Percentiles rank a stretch among this genome's conserved stretches.
phyloP scores from a whole-genome alignment of 2,888 invertebrate genomes.

The Andricus quercusramuli region DNA sequence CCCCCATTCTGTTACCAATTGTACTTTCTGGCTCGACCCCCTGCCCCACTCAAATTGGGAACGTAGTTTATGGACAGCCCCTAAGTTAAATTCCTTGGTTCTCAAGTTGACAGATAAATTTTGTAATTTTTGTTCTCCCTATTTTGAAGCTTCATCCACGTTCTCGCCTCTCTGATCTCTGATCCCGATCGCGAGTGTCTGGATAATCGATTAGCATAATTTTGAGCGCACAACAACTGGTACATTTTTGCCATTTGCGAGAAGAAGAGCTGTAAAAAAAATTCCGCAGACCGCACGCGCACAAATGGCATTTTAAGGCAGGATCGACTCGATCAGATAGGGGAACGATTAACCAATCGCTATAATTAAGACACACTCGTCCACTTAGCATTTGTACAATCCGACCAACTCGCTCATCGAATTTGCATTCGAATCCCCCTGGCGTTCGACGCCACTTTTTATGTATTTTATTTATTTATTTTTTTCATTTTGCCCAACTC shows the following conservation, averaged over 20 bases:
- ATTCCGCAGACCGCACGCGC: slow-evolving; percentile 33
- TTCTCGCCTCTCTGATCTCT: background rate
- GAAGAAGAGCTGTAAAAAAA: slow-evolving; percentile 28
- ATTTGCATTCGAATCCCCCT: slow-evolving; percentile 71
- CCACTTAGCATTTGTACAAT: slow-evolving; percentile 71
- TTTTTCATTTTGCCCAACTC: background rate
- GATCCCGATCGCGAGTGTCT: background rate
- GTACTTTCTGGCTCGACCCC: too few species aligned
- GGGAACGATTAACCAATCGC: slow-evolving; percentile 74
- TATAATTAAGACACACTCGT: slow-evolving; percentile 73
- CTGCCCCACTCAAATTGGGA: too few species aligned
- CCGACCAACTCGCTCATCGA: slow-evolving; percentile 58
- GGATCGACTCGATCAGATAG: slow-evolving; percentile 63
- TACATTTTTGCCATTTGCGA: background rate
- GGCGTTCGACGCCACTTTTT: slow-evolving; percentile 32
- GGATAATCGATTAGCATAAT: slow-evolving; percentile 33
- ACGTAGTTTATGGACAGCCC: too few species aligned
- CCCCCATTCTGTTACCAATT: too few species aligned
- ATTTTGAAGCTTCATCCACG: background rate
- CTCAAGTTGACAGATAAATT: background rate
- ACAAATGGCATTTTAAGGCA: slow-evolving; percentile 44
- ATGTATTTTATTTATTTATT: background rate
- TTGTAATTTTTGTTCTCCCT: background rate
- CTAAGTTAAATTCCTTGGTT: background rate
- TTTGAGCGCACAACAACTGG: slow-evolving; percentile 7